Evolutionary conservation across 1,140 invertebrate genomes (phyloP).

Genomic region (Euwallacea similis): DNA sequence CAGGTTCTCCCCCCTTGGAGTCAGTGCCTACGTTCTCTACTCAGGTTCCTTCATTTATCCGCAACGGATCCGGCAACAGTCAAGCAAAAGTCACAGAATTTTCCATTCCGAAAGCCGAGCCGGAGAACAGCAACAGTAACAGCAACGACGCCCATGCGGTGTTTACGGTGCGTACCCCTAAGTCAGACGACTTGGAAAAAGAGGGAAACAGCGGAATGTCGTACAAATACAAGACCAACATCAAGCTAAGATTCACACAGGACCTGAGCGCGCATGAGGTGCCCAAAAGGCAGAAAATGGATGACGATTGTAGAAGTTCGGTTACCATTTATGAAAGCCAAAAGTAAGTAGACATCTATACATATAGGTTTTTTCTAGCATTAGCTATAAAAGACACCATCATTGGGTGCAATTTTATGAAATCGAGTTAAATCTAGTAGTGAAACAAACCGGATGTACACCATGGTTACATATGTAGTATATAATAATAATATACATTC

Average conservation of each 20-base stretch:
- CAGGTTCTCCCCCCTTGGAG: constrained; percentile 9
- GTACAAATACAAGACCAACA: constrained; percentile 95
- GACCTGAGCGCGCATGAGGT: constrained; percentile 43
- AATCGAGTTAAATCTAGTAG: too few relatives aligned
- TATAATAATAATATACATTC: too few relatives aligned
- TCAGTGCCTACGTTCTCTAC: constrained; percentile 5
- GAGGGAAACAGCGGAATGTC: constrained; percentile 41
- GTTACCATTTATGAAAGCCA: constrained; percentile 48
- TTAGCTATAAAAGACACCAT: too few relatives aligned
- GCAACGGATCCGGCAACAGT: neutral
- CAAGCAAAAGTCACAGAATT: constrained; percentile 23
- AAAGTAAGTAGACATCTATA: constrained; percentile 37
- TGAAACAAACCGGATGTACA: too few relatives aligned
- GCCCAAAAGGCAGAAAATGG: constrained; percentile 44
- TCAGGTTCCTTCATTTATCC: constrained; percentile 11
- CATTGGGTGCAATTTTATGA: too few relatives aligned
- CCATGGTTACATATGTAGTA: too few relatives aligned
- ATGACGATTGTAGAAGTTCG: constrained; percentile 43
- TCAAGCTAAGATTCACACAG: constrained; percentile 80
- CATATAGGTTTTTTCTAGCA: neutral
- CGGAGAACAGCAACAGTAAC: constrained; percentile 45
- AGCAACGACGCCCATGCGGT: constrained; percentile 37
- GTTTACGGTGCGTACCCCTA: constrained; percentile 10
- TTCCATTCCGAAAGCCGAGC: constrained; percentile 39
- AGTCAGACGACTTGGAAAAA: constrained; percentile 41